phyloP scores from a whole-genome alignment of 2,888 invertebrate species.

The Boloria selene region DNA sequence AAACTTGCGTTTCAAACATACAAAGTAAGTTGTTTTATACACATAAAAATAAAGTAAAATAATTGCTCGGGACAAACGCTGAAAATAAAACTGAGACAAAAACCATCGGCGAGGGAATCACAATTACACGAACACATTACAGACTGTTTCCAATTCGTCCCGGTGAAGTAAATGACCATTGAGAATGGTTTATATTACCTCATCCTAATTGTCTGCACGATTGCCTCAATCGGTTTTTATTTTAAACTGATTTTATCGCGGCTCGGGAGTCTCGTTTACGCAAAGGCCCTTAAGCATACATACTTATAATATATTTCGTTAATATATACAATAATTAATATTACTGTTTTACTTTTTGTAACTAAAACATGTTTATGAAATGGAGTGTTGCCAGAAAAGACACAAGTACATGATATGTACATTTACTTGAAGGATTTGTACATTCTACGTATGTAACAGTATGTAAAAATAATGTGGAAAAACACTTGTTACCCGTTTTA shows the following conservation, averaged over 20 bases:
- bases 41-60: neutral
- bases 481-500: too few species aligned
- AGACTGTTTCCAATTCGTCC: slow-evolving; percentile 62
- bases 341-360: too few species aligned
- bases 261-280: slow-evolving; percentile 6
- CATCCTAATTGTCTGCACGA: slow-evolving; percentile 31
- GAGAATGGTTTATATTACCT: slow-evolving; percentile 36
- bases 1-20: too few species aligned
- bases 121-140: slow-evolving; percentile 58
- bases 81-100: slow-evolving; percentile 6
- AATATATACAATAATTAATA: too few species aligned
- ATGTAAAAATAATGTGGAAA: too few species aligned
- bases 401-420: too few species aligned
- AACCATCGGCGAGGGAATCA: slow-evolving; percentile 22
- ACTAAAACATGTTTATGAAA: too few species aligned
- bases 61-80: neutral
- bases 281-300: neutral
- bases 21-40: too few species aligned
- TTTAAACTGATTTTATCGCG: slow-evolving; percentile 19
- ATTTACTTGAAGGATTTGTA: too few species aligned
- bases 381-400: too few species aligned
- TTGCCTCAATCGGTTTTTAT: slow-evolving; percentile 23
- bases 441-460: too few species aligned
- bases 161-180: slow-evolving; percentile 44
- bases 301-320: neutral